Evolutionary conservation across 2,888 invertebrate species (phyloP).

Genomic region (Melanostoma mellinum): DNA sequence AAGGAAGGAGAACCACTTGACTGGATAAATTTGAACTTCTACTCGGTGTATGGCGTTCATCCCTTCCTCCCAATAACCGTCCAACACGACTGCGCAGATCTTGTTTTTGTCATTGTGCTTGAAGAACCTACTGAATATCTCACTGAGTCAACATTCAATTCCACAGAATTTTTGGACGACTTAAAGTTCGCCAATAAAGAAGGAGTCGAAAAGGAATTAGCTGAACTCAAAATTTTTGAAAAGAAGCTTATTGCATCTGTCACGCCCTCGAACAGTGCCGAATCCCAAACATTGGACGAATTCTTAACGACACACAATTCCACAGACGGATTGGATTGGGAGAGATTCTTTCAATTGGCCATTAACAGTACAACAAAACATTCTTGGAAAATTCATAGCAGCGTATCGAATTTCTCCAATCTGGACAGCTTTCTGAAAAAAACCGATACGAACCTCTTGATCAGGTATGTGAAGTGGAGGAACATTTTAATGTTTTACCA

Average conservation of each 20-base stretch:
- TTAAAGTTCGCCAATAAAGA: constrained; percentile 73
- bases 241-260: constrained; percentile 75
- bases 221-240: constrained; percentile 75
- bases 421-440: constrained; percentile 75
- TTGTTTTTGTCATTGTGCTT: constrained; percentile 76
- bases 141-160: constrained; percentile 56
- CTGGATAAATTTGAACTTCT: constrained; percentile 78
- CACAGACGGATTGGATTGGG: constrained; percentile 78
- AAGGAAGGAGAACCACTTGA: constrained; percentile 73
- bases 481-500: constrained; percentile 77
- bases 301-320: constrained; percentile 75
- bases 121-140: constrained; percentile 72
- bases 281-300: constrained; percentile 73
- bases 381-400: constrained; percentile 76
- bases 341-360: constrained; percentile 76
- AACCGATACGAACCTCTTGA: constrained; percentile 65
- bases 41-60: constrained; percentile 76
- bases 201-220: constrained; percentile 66
- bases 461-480: constrained; percentile 76
- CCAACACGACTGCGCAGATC: constrained; percentile 74
- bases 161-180: constrained; percentile 76
- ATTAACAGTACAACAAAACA: constrained; percentile 76
- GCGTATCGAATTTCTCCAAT: constrained; percentile 74
- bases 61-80: constrained; percentile 77
- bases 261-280: constrained; percentile 73